Conservation (phyloP, 1,140 invertebrate species). For the Hypsibius dujardini region DNA sequence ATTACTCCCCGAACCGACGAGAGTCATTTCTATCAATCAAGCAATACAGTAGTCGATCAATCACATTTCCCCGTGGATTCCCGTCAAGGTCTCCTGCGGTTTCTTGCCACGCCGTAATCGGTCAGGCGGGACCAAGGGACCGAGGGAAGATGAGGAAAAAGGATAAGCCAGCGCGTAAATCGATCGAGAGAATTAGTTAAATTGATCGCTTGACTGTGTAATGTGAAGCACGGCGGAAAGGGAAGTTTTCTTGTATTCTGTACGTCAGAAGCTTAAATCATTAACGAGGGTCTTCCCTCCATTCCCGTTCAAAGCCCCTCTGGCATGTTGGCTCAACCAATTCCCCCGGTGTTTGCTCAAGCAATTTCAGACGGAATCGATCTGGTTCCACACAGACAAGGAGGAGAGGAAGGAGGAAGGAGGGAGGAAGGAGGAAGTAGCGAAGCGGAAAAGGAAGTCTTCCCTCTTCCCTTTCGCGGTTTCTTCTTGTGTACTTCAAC, state of each 20-base stretch:
- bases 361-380: constrained; percentile 15
- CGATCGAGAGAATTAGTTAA: background rate
- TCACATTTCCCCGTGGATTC: no score
- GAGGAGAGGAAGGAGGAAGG: background rate
- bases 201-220: constrained; percentile 6
- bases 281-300: background rate
- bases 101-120: no score
- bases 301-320: background rate
- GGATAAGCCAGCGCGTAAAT: no score
- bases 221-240: background rate
- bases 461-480: background rate
- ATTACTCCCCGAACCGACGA: no score
- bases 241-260: no score
- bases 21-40: no score
- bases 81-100: no score
- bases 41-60: no score
- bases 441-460: constrained; percentile 4
- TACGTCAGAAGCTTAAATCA: background rate
- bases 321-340: background rate
- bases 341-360: constrained; percentile 16
- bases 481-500: constrained; percentile 11
- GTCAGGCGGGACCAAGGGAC: no score
- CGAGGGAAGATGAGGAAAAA: no score
- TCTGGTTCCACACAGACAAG: no score
- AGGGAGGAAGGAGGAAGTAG: background rate